Base-by-base conservation (phyloP, 1,140 invertebrate genomes). In the Eubasilissa regina region DNA sequence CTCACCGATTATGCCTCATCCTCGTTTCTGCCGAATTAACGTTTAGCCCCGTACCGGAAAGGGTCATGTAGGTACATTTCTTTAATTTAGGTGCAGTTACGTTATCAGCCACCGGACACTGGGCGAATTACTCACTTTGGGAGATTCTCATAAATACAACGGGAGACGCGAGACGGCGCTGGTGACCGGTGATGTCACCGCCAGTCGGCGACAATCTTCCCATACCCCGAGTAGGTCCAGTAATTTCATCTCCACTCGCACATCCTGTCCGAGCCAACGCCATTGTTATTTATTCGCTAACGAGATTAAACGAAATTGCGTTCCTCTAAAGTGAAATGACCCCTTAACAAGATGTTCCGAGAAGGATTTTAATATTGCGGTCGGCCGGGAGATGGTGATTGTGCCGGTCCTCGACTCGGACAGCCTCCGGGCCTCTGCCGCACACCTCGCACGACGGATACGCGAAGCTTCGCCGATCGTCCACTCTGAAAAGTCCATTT, bases 331-430 rank as follows among this genome's bases (percentile, higher is more conserved):
- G 81, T 82, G 81, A 82, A 82, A 80, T 80, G 81, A 82, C 81
- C 81, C 81, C 78, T 82, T 80, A 82, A 82, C 81, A 82, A 82
- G 81, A 80, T 80, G 78, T 82, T 82, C 81, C 78, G 81, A 79
- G 81, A 82, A 82, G 78, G 77, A 79, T 81, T 81, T 77, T 76
- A 80, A 76, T 80, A 62, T 75, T 21, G 45, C 62, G 51, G 79
- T 11, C 17, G 74, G 58, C 56, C 15, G 44, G 45, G 64, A 47
- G 44, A 73, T 25, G 48, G 66, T 13, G 48, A 73, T 53, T 64
- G 60, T 44, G 66, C 25, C 25, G 25, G 19, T 64, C 60, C 19
- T 0, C 15, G 6, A 21, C 58, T 19, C 21, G 15, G n/a, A 4
- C 21, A 21, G 58, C 58, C 58, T 1, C 8, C 7, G 21, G 58